Conservation (phyloP, 2,888 invertebrate species). For the Caenorhabditis afra region DNA sequence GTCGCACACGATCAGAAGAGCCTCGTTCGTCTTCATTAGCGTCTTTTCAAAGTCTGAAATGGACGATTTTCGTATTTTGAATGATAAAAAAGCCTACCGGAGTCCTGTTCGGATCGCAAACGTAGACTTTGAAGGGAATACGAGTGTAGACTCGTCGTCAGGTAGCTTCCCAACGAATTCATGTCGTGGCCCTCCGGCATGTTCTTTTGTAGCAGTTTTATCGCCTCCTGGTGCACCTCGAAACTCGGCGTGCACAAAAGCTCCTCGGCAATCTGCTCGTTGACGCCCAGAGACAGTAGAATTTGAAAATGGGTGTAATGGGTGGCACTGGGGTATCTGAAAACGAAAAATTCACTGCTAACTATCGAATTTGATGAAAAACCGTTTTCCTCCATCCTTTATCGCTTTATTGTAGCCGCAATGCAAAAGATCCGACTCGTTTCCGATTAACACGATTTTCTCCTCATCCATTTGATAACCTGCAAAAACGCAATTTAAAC, state of each 20-base stretch:
- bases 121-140: slow-evolving; percentile 76
- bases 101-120: slow-evolving; percentile 76
- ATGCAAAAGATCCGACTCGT: slow-evolving; percentile 78
- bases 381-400: slow-evolving; percentile 76
- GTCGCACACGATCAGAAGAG: slow-evolving; percentile 78
- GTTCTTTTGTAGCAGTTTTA: slow-evolving; percentile 68
- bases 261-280: slow-evolving; percentile 73
- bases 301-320: slow-evolving; percentile 78
- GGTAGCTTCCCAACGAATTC: slow-evolving; percentile 71
- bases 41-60: slow-evolving; percentile 73
- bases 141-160: slow-evolving; percentile 69
- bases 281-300: slow-evolving; percentile 67
- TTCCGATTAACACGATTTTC: slow-evolving; percentile 76
- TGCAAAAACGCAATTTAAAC: background rate
- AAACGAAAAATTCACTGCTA: background rate
- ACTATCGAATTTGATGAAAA: no score
- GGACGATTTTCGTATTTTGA: slow-evolving; percentile 3
- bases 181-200: slow-evolving; percentile 77
- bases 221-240: slow-evolving; percentile 71
- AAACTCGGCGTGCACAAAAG: slow-evolving; percentile 71
- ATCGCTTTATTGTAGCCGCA: slow-evolving; percentile 76
- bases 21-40: slow-evolving; percentile 75
- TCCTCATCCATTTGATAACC: slow-evolving; percentile 71
- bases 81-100: slow-evolving; percentile 54
- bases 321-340: slow-evolving; percentile 76